Conservation (phyloP, 2,113 vertebrate species). For the Orthonyx spaldingii region DNA sequence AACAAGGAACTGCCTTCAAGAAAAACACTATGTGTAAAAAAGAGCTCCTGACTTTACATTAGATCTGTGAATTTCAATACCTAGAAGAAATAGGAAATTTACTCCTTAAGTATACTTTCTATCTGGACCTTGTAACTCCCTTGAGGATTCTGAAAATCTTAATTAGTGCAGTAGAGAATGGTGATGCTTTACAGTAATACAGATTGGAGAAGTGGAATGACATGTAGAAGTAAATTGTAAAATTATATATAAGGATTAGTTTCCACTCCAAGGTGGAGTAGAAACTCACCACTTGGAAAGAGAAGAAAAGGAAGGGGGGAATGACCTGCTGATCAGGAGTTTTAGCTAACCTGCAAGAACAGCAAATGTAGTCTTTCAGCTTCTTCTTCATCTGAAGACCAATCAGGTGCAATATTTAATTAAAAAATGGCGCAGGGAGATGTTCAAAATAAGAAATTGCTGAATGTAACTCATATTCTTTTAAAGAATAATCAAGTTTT, state of each 20-base stretch:
- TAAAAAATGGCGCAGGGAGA: background rate
- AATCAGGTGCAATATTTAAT: background rate
- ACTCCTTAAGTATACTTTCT: background rate
- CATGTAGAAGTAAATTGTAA: background rate
- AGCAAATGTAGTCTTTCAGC: background rate
- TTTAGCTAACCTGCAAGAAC: background rate
- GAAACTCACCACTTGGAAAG: background rate
- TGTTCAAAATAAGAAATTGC: background rate
- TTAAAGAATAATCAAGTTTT: background rate
- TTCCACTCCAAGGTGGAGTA: background rate
- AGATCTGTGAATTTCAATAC: background rate
- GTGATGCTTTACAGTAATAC: background rate
- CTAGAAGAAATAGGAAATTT: background rate
- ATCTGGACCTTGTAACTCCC: background rate
- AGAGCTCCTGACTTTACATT: background rate
- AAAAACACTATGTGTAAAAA: background rate
- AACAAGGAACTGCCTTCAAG: background rate
- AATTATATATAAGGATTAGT: background rate
- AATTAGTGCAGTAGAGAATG: background rate
- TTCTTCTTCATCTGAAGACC: background rate
- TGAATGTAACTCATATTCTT: background rate
- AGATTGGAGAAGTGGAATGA: background rate
- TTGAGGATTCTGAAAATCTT: background rate
- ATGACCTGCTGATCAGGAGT: background rate
- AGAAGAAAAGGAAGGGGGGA: background rate